Conservation (phyloP, 2,888 invertebrate species). For the Harmothoe impar region DNA sequence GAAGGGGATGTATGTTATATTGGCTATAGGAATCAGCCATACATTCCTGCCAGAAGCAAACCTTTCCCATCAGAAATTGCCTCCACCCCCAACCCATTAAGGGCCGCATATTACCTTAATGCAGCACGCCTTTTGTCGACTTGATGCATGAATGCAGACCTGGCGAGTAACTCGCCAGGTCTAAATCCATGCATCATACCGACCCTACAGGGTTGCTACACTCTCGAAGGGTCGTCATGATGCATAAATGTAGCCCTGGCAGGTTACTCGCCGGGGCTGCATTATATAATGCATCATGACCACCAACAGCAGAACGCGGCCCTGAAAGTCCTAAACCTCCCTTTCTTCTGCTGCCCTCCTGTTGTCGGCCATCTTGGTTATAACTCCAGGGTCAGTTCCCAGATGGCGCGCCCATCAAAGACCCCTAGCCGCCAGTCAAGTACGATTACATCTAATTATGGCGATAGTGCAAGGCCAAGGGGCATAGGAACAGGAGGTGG, state of each 20-base stretch:
- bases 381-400: constrained; percentile 41
- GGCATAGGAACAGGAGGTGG: neutral
- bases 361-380: constrained; percentile 29
- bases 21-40: neutral
- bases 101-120: no score
- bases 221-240: no score
- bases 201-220: no score
- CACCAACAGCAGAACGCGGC: no score
- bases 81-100: no score
- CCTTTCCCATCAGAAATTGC: constrained; percentile 42
- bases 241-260: no score
- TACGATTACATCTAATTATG: constrained; percentile 60
- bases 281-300: no score
- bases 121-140: no score
- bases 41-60: neutral
- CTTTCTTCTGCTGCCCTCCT: neutral
- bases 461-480: constrained; percentile 39
- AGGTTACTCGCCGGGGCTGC: no score
- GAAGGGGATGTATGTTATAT: neutral
- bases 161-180: no score
- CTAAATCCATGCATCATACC: no score
- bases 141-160: no score
- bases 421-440: constrained; percentile 55
- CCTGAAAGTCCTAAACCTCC: neutral
- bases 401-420: constrained; percentile 57